Evolutionary conservation across 2,888 invertebrate genomes (phyloP).

Genomic region (Drosophila lutescens): DNA sequence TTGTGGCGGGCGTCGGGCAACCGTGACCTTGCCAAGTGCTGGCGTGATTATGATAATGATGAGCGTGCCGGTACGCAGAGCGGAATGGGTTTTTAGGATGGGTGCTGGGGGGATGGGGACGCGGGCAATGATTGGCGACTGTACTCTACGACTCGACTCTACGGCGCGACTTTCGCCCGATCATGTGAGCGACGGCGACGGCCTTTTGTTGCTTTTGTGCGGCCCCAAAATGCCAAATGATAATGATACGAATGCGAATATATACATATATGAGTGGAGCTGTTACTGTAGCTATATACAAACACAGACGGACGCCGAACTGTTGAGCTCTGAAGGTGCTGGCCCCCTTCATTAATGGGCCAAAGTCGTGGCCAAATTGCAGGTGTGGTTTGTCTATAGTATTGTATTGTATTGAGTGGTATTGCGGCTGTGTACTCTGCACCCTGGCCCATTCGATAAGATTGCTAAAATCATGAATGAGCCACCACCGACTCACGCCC

Average conservation of each 20-base stretch:
- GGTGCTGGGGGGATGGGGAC: conserved; percentile 5
- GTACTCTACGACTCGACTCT: conserved; percentile 52
- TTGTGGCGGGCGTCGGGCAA: conserved; percentile 26
- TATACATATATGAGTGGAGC: neutral
- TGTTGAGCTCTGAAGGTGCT: conserved; percentile 17
- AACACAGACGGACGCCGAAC: conserved; percentile 22
- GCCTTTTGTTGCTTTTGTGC: conserved; percentile 28
- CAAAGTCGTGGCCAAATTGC: conserved; percentile 49
- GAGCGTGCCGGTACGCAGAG: conserved; percentile 30
- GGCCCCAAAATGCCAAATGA: conserved; percentile 39
- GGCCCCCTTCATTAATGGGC: conserved; percentile 48
- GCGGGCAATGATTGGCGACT: conserved; percentile 47
- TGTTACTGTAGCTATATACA: neutral
- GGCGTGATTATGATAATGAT: conserved; percentile 74
- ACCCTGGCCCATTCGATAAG: conserved; percentile 52
- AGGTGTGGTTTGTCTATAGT: conserved; percentile 25
- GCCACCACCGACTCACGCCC: conserved; percentile 17
- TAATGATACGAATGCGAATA: conserved; percentile 25
- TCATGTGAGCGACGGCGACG: conserved; percentile 67
- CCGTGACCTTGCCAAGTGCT: conserved; percentile 67
- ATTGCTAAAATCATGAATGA: conserved; percentile 69
- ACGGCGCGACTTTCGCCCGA: conserved; percentile 59
- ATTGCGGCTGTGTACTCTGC: conserved; percentile 52
- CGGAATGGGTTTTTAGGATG: conserved; percentile 4
- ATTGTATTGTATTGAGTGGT: conserved; percentile 14